Evolutionary conservation across 2,888 invertebrate genomes (phyloP).

Genomic region (Sinhomidia bicolor): DNA sequence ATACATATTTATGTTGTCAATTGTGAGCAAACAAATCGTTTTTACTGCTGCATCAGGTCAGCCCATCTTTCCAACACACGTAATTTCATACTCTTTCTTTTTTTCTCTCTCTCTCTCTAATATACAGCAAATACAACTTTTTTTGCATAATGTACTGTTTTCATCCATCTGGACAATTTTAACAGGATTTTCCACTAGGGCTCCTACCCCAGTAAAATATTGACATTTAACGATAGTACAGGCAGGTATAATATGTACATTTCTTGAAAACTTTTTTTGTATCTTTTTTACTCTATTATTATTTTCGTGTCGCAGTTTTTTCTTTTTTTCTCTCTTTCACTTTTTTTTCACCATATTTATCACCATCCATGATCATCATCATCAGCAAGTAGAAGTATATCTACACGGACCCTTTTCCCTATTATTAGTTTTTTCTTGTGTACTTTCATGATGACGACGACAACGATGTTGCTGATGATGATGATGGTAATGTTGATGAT

Average conservation of each 20-base stretch:
- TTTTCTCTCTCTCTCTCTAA: not conserved
- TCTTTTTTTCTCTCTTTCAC: slow-evolving; percentile 9
- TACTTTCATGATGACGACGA: not conserved
- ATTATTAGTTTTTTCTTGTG: not conserved
- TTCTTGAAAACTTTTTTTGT: too few relatives aligned
- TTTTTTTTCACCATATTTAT: too few relatives aligned
- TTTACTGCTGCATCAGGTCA: not conserved
- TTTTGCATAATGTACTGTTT: too few relatives aligned
- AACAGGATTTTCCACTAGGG: slow-evolving; percentile 18
- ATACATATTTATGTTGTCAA: not conserved
- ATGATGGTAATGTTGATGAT: not conserved
- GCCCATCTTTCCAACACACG: not conserved
- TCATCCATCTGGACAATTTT: slow-evolving; percentile 31
- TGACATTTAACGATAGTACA: slow-evolving; percentile 43
- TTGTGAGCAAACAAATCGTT: not conserved
- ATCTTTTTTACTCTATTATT: not conserved
- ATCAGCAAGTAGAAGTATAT: slow-evolving; percentile 1
- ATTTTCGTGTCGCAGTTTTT: slow-evolving; percentile 34
- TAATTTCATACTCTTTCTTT: too few relatives aligned
- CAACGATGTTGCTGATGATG: not conserved
- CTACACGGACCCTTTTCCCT: not conserved
- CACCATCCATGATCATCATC: not conserved
- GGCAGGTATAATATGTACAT: too few relatives aligned
- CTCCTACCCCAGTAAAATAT: not conserved
- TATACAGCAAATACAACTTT: too few relatives aligned